Evolutionary conservation across 2,113 vertebrate genomes (phyloP).

Genomic region (Epinephelus fuscoguttatus): DNA sequence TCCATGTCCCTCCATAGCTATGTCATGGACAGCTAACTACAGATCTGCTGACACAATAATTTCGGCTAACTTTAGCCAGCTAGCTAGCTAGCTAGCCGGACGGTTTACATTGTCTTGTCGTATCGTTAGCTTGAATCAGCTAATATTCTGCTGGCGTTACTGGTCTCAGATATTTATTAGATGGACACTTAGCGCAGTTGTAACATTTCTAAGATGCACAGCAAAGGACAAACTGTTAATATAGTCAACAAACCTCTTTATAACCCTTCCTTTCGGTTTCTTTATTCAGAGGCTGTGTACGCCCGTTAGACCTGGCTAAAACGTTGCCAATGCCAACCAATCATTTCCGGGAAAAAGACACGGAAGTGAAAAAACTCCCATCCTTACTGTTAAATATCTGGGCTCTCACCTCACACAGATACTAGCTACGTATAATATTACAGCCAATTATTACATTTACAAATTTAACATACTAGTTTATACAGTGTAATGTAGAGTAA

Average conservation of each 20-base stretch:
- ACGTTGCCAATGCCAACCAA: conserved; percentile 86
- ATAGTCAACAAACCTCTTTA: conserved; percentile 74
- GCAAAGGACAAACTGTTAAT: not conserved
- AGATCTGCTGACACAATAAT: conserved; percentile 60
- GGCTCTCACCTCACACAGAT: not conserved
- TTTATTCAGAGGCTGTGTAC: conserved; percentile 60
- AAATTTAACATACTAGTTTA: too few species aligned
- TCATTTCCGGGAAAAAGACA: conserved; percentile 80
- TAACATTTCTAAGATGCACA: not conserved
- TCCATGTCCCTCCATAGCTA: not conserved
- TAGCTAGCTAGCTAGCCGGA: conserved; percentile 44
- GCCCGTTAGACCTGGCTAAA: conserved; percentile 77
- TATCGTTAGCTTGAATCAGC: conserved; percentile 57
- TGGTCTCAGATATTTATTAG: not conserved
- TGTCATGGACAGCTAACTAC: not conserved
- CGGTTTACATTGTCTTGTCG: conserved; percentile 63
- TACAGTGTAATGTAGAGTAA: too few species aligned
- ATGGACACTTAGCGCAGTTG: not conserved
- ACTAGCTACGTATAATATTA: not conserved
- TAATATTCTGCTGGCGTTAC: conserved; percentile 17
- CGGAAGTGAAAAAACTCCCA: conserved; percentile 56
- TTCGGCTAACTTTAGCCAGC: conserved; percentile 58
- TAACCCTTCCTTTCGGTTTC: conserved; percentile 59
- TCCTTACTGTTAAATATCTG: too few species aligned
- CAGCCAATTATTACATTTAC: too few species aligned